Evolutionary conservation across 2,888 invertebrate species (phyloP).

Genomic region (Cryptus viduatorius): DNA sequence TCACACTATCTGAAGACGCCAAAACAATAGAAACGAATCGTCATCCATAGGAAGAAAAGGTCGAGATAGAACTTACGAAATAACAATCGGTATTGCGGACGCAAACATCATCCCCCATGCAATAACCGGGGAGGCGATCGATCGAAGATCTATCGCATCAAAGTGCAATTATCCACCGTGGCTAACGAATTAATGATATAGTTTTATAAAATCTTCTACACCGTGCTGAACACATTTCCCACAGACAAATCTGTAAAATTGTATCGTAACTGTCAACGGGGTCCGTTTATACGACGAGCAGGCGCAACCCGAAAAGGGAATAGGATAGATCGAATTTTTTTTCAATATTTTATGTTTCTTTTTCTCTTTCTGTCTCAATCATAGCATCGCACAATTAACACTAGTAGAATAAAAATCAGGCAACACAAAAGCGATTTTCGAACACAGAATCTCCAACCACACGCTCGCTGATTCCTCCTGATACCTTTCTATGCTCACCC

Average conservation of each 20-base stretch:
- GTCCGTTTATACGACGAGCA: background rate
- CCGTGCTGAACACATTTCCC: no score
- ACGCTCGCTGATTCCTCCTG: background rate
- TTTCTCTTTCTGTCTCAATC: no score
- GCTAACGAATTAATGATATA: background rate
- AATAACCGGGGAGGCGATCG: background rate
- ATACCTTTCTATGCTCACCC: background rate
- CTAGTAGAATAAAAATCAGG: background rate
- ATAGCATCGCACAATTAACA: no score
- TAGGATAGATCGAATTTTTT: no score
- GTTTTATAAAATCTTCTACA: background rate
- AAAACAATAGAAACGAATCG: background rate
- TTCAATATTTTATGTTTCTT: no score
- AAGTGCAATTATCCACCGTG: background rate
- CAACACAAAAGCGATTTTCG: background rate
- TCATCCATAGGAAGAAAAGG: background rate
- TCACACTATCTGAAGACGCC: background rate
- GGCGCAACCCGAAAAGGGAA: background rate
- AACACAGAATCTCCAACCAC: background rate
- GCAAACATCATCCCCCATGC: background rate
- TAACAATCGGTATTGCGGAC: background rate
- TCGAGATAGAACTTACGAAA: background rate
- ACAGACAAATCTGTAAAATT: background rate
- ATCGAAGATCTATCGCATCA: slow-evolving; percentile 1
- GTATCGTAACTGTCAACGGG: background rate